Evolutionary conservation across 92 coral and sea anemone genomes (phyloP).

Genomic region (Epizoanthus scotinus): DNA sequence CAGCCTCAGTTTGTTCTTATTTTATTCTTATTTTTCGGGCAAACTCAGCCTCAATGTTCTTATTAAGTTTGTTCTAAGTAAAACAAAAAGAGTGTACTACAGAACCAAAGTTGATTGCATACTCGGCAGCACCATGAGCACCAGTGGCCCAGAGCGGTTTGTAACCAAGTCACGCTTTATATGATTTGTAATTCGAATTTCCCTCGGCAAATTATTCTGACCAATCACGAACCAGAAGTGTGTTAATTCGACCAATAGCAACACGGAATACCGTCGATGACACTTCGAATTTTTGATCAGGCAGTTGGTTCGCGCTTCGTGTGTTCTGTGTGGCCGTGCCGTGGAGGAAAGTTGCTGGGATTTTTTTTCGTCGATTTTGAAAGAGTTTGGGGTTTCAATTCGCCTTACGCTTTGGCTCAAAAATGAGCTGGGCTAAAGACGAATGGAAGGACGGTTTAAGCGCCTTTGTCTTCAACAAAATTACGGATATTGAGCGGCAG

Average conservation of each 20-base stretch:
- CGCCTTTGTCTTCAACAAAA: constrained; percentile 70
- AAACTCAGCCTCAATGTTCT: too few relatives aligned
- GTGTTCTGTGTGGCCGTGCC: not conserved
- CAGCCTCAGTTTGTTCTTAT: too few relatives aligned
- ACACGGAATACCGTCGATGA: constrained; percentile 3
- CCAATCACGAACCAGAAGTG: constrained; percentile 26
- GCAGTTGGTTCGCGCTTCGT: constrained; percentile 11
- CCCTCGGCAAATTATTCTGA: constrained; percentile 21
- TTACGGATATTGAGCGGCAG: constrained; percentile 75
- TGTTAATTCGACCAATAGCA: constrained; percentile 1
- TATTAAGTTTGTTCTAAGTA: too few relatives aligned
- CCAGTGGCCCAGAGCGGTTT: too few relatives aligned
- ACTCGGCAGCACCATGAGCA: too few relatives aligned
- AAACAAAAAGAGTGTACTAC: too few relatives aligned
- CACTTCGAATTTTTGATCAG: constrained; percentile 24
- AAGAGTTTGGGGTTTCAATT: not conserved
- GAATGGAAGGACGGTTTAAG: constrained; percentile 90
- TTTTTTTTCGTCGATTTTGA: not conserved
- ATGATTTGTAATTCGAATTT: constrained; percentile 36
- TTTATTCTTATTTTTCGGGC: too few relatives aligned
- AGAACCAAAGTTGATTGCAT: too few relatives aligned
- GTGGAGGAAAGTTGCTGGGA: not conserved
- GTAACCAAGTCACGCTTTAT: not conserved
- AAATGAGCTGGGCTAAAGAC: constrained; percentile 97
- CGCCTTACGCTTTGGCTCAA: constrained; percentile 25